Evolutionary conservation across 2,113 vertebrate species (phyloP).

Genomic region (Kryptolebias marmoratus): DNA sequence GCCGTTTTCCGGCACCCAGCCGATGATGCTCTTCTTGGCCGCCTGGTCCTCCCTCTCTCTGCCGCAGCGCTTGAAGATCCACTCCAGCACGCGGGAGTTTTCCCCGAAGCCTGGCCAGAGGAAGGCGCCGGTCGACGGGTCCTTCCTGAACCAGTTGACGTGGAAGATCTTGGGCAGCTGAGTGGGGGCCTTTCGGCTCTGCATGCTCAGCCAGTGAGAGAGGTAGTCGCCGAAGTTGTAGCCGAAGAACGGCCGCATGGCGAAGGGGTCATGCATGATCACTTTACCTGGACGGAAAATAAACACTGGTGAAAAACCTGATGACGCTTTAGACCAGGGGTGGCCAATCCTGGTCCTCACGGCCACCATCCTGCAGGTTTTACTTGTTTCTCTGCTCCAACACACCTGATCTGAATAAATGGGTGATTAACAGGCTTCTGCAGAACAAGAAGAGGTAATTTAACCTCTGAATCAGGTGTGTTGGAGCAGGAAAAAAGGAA

Average conservation of each 20-base stretch:
- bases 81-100: constrained; percentile 93
- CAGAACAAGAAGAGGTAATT: too few relatives aligned
- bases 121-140: constrained; percentile 84
- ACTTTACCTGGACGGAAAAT: constrained; percentile 83
- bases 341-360: too few relatives aligned
- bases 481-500: too few relatives aligned
- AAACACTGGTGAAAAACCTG: neutral
- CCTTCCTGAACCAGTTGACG: constrained; percentile 97
- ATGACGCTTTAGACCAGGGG: neutral
- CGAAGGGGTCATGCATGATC: constrained; percentile 98
- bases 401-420: too few relatives aligned
- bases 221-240: constrained; percentile 98
- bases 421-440: too few relatives aligned
- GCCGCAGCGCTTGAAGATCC: constrained; percentile 92
- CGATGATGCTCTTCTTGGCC: constrained; percentile 83
- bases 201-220: constrained; percentile 96
- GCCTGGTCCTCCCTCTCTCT: constrained; percentile 83
- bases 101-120: constrained; percentile 97
- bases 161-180: constrained; percentile 96
- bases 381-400: too few relatives aligned
- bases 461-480: too few relatives aligned
- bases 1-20: constrained; percentile 83
- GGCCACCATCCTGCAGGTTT: too few relatives aligned
- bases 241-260: constrained; percentile 98
- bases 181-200: constrained; percentile 80